Evolutionary conservation across 2,113 vertebrate species (phyloP).

Genomic region (Suricata suricatta): DNA sequence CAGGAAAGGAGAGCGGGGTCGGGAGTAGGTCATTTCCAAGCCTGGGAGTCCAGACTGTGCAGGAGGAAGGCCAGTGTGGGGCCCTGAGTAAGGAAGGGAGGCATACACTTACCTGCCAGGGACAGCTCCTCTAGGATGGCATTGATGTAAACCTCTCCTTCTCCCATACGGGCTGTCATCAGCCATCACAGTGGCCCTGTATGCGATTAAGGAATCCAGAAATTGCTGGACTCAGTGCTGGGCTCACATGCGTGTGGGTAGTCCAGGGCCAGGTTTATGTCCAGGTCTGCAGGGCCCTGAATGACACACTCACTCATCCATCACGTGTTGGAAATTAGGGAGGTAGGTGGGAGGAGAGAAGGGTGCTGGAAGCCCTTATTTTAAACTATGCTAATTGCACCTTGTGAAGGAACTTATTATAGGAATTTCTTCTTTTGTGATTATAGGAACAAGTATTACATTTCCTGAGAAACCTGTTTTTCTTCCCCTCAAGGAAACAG

Average conservation of each 20-base stretch:
- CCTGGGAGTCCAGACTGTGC: accelerated
- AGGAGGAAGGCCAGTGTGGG: not conserved
- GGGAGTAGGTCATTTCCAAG: not conserved
- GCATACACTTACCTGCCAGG: not conserved
- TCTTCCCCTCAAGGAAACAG: no score
- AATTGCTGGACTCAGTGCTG: not conserved
- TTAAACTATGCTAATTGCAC: no score
- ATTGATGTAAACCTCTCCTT: accelerated
- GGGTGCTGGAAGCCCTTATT: no score
- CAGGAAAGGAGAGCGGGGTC: accelerated
- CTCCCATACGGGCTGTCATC: accelerated
- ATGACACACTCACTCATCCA: no score
- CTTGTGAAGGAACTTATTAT: no score
- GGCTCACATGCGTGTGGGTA: accelerated
- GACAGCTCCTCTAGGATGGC: no score
- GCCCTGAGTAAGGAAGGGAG: no score
- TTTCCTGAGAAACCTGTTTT: no score
- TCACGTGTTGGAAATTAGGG: no score
- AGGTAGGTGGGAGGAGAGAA: not conserved
- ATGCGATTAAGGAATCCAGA: accelerated
- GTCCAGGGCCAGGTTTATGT: no score
- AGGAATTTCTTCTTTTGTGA: no score
- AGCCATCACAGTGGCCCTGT: not conserved
- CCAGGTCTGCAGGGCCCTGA: not conserved
- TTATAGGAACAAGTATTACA: no score